Percentiles rank a stretch among this genome's conserved stretches.
These are phyloP conservation scores for Carduelis carduelis DNA, from an alignment of 2,797 vertebrate species.

Conservation along the genomic window DNA sequence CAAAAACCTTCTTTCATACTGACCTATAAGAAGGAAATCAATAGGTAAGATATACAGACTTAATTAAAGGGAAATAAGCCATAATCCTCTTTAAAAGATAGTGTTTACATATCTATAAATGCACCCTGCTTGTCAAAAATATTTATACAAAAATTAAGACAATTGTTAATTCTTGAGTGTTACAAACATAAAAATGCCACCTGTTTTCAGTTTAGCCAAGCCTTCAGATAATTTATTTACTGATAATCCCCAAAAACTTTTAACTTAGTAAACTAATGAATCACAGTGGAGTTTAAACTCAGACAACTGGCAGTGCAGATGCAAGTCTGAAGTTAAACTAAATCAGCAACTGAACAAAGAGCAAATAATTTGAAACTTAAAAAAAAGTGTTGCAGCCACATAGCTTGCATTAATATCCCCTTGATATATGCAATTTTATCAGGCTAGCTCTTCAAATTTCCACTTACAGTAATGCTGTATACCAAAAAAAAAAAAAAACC, in stretches of 20 bases:
- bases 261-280: slow-evolving; percentile 73
- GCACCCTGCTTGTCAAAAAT: slow-evolving; percentile 58
- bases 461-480: slow-evolving; percentile 26
- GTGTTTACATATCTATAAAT: slow-evolving; percentile 47
- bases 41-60: background rate
- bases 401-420: slow-evolving; percentile 42
- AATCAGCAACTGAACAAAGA: slow-evolving; percentile 46
- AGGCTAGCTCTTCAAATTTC: slow-evolving; percentile 30
- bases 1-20: background rate
- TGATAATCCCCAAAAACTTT: slow-evolving; percentile 67
- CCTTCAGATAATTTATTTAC: slow-evolving; percentile 37
- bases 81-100: slow-evolving; percentile 23
- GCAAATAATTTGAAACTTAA: slow-evolving; percentile 39
- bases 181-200: slow-evolving; percentile 68
- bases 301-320: slow-evolving; percentile 62
- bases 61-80: slow-evolving; percentile 13
- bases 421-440: slow-evolving; percentile 16
- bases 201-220: slow-evolving; percentile 65
- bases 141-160: slow-evolving; percentile 64
- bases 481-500: background rate
- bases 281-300: slow-evolving; percentile 75
- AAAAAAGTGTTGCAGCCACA: slow-evolving; percentile 14
- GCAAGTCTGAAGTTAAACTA: slow-evolving; percentile 47
- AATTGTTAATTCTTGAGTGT: slow-evolving; percentile 54
- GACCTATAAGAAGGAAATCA: slow-evolving; percentile 10